phyloP scores from a whole-genome alignment of 1,140 invertebrate species.

The Caligus rogercresseyi region DNA sequence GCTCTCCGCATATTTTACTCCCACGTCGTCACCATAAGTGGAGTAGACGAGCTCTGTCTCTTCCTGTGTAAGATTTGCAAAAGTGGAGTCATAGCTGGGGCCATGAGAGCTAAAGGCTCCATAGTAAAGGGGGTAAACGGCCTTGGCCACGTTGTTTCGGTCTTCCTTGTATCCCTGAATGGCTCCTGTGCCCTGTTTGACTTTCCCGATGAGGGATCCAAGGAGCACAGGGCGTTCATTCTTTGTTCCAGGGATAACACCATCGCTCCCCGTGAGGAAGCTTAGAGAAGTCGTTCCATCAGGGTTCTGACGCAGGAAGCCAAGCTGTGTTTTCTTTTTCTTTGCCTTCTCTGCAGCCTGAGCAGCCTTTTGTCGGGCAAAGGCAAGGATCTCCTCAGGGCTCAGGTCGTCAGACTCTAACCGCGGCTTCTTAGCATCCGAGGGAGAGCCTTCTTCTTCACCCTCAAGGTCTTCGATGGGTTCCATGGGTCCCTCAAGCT shows the following conservation, averaged over 20 bases:
- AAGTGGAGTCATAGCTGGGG: constrained; percentile 83
- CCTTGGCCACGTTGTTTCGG: constrained; percentile 61
- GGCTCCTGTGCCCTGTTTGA: constrained; percentile 52
- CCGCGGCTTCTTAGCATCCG: constrained; percentile 22
- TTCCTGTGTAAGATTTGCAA: constrained; percentile 77
- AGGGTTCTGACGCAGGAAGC: constrained; percentile 53
- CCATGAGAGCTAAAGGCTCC: constrained; percentile 88
- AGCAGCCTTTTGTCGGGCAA: constrained; percentile 45
- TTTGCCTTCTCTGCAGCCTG: constrained; percentile 44
- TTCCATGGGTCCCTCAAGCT: constrained; percentile 37
- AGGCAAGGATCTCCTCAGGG: constrained; percentile 56
- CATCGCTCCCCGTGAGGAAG: constrained; percentile 54
- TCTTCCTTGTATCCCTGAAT: constrained; percentile 62
- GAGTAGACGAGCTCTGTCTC: constrained; percentile 77
- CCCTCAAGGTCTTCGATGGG: constrained; percentile 37
- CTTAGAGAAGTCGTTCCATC: constrained; percentile 75
- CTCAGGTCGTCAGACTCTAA: constrained; percentile 62
- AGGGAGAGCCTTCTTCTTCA: too few species aligned
- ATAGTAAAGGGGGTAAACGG: constrained; percentile 74
- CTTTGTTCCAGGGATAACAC: constrained; percentile 43
- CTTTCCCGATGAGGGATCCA: constrained; percentile 57
- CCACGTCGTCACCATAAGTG: constrained; percentile 77
- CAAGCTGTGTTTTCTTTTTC: constrained; percentile 44
- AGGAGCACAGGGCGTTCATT: constrained; percentile 56
- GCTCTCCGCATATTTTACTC: constrained; percentile 67